Evolutionary conservation across 2,113 vertebrate species (phyloP).

Genomic region (Apodemus sylvaticus): DNA sequence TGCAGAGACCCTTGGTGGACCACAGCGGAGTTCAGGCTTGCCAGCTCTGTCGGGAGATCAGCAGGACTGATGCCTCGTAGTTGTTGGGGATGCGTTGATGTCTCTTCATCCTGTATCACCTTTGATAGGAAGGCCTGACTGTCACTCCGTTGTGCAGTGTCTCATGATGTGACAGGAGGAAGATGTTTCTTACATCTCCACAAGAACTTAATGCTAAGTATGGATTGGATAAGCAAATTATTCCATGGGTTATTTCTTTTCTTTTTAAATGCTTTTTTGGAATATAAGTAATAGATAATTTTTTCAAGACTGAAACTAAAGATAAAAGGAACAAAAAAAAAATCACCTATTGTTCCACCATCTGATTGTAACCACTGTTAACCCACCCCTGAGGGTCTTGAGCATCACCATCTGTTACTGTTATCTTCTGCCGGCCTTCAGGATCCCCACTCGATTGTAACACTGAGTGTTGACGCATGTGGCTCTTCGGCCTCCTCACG

Average conservation of each 20-base stretch:
- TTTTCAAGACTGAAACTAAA: conserved; percentile 35
- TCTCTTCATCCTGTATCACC: conserved; percentile 82
- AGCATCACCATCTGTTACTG: conserved; percentile 27
- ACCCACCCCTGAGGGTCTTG: background rate
- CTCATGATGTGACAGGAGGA: conserved; percentile 75
- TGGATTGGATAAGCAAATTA: conserved; percentile 51
- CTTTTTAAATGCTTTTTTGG: conserved; percentile 66
- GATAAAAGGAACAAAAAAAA: conserved; percentile 32
- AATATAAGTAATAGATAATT: conserved; percentile 15
- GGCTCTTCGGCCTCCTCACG: too few species aligned
- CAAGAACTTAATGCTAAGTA: conserved; percentile 67
- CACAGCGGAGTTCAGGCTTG: conserved; percentile 58
- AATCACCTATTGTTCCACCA: background rate
- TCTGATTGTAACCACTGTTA: conserved; percentile 55
- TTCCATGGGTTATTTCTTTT: conserved; percentile 78
- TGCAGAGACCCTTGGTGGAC: conserved; percentile 65
- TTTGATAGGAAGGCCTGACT: conserved; percentile 69
- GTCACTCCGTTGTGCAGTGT: conserved; percentile 75
- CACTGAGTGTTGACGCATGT: conserved; percentile 56
- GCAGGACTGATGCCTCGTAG: conserved; percentile 69
- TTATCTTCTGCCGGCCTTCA: background rate
- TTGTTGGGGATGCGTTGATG: conserved; percentile 74
- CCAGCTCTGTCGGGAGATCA: conserved; percentile 68
- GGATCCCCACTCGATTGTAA: conserved; percentile 28
- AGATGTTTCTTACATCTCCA: conserved; percentile 55